Percentiles rank a stretch among this genome's conserved stretches.
Evolutionary conservation across 2,888 invertebrate species (phyloP).

Genomic region (Caradrina kadenii): DNA sequence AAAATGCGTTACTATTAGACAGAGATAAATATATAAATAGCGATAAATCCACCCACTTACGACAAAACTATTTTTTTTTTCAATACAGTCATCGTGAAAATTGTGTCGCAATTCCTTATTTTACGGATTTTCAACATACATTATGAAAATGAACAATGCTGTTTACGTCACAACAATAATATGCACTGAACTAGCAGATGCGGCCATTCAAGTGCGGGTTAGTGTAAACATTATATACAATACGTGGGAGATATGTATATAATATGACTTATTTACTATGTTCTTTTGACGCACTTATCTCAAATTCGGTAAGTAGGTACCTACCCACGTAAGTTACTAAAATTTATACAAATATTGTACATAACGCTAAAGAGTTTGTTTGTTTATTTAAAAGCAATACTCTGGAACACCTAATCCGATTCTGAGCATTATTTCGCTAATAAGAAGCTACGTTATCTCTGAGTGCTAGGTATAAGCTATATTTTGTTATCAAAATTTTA

Average conservation of each 20-base stretch:
- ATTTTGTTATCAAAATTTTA: no score
- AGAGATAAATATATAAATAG: not conserved
- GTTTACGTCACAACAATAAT: not conserved
- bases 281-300: not conserved
- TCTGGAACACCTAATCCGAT: no score
- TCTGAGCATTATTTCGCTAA: no score
- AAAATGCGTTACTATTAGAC: conserved; percentile 1
- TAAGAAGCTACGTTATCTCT: no score
- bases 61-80: not conserved
- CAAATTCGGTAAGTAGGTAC: not conserved
- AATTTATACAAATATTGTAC: no score
- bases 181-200: not conserved
- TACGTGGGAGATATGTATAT: not conserved
- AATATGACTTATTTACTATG: not conserved
- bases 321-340: no score
- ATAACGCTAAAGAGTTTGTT: no score
- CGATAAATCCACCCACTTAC: not conserved
- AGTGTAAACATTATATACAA: not conserved
- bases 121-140: not conserved
- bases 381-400: no score
- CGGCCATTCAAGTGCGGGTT: not conserved
- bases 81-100: conserved; percentile 38
- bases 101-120: not conserved
- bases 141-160: not conserved
- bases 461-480: no score